Conservation (phyloP, 2,113 vertebrate species). For the Hippoglossus stenolepis region DNA sequence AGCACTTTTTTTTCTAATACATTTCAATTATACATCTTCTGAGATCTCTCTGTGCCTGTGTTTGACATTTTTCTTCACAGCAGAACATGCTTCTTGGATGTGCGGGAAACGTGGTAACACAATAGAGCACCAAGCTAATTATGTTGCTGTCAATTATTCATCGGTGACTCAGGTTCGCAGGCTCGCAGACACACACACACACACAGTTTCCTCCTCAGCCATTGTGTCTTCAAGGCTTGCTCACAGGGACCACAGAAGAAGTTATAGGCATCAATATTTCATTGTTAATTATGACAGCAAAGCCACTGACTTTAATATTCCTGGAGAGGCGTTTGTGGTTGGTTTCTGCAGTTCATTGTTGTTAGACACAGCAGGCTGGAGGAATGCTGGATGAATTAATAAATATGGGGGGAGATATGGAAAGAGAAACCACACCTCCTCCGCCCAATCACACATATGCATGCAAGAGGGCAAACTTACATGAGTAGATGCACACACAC, state of each 20-base stretch:
- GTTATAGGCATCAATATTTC: conserved; percentile 83
- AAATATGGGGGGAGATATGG: conserved; percentile 48
- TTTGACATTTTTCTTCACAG: conserved; percentile 64
- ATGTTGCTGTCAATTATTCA: conserved; percentile 82
- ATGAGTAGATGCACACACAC: not conserved
- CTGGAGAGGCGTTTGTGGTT: conserved; percentile 41
- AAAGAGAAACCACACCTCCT: conserved; percentile 16
- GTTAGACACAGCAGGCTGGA: conserved; percentile 55
- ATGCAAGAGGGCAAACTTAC: not conserved
- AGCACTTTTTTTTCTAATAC: conserved; percentile 25
- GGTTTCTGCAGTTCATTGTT: conserved; percentile 49
- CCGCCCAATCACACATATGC: not conserved
- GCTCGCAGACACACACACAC: conserved; percentile 41
- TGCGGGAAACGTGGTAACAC: conserved; percentile 69
- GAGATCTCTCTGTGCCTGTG: conserved; percentile 42
- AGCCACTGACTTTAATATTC: conserved; percentile 76
- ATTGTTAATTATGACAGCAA: conserved; percentile 81
- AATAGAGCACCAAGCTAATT: conserved; percentile 75
- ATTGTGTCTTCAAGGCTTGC: conserved; percentile 65
- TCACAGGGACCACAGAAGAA: conserved; percentile 68
- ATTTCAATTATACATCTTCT: conserved; percentile 65
- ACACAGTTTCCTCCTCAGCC: conserved; percentile 57
- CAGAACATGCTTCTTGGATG: conserved; percentile 63
- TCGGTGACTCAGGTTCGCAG: conserved; percentile 64
- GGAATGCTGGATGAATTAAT: conserved; percentile 62